Conservation (phyloP, 2,113 vertebrate genomes). For the Cyanoliseus patagonus region DNA sequence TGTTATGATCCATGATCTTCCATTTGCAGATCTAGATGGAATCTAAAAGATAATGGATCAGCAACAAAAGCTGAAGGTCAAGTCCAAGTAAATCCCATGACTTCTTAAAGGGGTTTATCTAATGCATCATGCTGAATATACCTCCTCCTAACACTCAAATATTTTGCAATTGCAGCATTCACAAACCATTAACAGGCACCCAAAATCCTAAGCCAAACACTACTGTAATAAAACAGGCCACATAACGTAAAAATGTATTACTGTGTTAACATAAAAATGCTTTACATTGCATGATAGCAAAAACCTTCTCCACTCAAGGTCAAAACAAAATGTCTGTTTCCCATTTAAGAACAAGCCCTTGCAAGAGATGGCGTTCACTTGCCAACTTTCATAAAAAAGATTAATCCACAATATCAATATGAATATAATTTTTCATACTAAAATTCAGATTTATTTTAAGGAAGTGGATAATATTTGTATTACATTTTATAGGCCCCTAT, state of each 20-base stretch:
- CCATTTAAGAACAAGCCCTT: slow-evolving; percentile 54
- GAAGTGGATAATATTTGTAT: slow-evolving; percentile 75
- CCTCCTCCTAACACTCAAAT: neutral
- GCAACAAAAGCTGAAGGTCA: neutral
- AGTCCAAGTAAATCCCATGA: neutral
- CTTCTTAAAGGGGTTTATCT: neutral
- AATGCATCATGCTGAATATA: neutral
- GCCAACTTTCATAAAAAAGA: slow-evolving; percentile 66
- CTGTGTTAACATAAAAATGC: slow-evolving; percentile 26
- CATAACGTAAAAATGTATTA: slow-evolving; percentile 35
- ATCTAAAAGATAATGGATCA: neutral
- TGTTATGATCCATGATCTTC: neutral
- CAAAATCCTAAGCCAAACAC: slow-evolving; percentile 52
- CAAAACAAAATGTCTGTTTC: slow-evolving; percentile 61
- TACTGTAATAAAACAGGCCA: slow-evolving; percentile 50
- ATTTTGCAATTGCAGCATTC: neutral
- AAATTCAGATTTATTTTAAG: slow-evolving; percentile 74
- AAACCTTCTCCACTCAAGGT: slow-evolving; percentile 50
- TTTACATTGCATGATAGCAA: neutral
- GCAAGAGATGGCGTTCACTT: slow-evolving; percentile 41
- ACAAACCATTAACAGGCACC: slow-evolving; percentile 44
- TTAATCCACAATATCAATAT: slow-evolving; percentile 67
- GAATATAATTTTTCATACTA: slow-evolving; percentile 75
- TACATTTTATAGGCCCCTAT: slow-evolving; percentile 71
- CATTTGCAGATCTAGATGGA: neutral